Evolutionary conservation across 2,797 vertebrate species (phyloP).

Genomic region (Hypotaenidia okinawae): DNA sequence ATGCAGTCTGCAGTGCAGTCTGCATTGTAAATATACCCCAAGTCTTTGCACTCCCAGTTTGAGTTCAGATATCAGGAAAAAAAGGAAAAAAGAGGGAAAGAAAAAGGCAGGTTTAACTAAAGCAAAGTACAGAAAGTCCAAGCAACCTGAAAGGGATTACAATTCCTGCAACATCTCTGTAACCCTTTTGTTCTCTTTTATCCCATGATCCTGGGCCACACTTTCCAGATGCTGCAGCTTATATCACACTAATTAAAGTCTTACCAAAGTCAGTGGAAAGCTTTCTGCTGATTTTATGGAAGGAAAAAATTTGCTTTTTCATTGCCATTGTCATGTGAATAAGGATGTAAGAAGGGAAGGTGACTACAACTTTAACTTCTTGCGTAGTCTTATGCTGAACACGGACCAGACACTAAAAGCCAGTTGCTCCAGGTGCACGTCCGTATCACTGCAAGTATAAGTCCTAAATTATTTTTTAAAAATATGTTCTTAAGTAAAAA

Average conservation of each 20-base stretch:
- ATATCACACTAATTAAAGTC: not conserved
- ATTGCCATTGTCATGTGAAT: not conserved
- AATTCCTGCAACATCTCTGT: not conserved
- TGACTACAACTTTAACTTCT: not conserved
- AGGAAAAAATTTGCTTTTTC: not conserved
- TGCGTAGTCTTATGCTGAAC: not conserved
- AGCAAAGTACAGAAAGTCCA: not conserved
- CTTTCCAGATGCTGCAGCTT: not conserved
- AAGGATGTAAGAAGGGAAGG: not conserved
- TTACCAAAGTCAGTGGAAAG: not conserved
- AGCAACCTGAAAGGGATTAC: not conserved
- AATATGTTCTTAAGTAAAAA: not conserved
- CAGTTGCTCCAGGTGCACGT: not conserved
- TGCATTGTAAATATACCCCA: not conserved
- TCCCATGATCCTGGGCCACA: not conserved
- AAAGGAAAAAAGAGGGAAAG: too few species aligned
- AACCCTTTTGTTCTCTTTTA: not conserved
- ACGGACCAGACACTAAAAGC: not conserved
- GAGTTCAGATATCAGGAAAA: not conserved
- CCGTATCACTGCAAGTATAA: not conserved
- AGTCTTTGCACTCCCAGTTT: not conserved
- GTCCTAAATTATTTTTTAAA: too few species aligned
- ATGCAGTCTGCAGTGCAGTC: constrained; percentile 63
- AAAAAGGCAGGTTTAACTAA: not conserved
- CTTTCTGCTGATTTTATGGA: not conserved